These are phyloP conservation scores for Cotesia chilonis DNA, from an alignment of 1,140 invertebrate genomes.

Conservation along the genomic window DNA sequence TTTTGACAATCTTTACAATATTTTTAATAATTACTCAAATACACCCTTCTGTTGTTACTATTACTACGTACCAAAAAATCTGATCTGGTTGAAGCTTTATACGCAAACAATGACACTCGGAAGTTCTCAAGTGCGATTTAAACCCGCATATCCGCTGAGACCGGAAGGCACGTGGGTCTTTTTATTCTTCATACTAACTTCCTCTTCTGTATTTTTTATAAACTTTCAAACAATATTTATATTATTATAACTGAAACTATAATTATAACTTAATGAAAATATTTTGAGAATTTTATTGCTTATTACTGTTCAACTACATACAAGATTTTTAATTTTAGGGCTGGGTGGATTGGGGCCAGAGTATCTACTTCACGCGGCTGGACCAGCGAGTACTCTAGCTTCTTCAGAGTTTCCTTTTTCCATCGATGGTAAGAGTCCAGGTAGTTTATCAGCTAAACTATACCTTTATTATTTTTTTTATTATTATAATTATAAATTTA, in stretches of 20 bases:
- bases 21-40: no score
- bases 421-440: constrained; percentile 74
- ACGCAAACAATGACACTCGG: no score
- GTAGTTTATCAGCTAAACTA: neutral
- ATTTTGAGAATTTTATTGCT: no score
- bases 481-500: no score
- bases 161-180: constrained; percentile 4
- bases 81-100: no score
- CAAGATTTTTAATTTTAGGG: constrained; percentile 65
- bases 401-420: constrained; percentile 82
- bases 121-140: no score
- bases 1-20: no score
- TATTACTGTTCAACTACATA: no score
- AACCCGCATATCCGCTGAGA: no score
- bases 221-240: constrained; percentile 1
- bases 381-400: constrained; percentile 77
- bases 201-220: neutral
- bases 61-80: no score
- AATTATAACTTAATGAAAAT: no score
- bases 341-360: constrained; percentile 74
- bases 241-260: neutral
- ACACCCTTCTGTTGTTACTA: no score
- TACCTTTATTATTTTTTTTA: neutral
- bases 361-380: constrained; percentile 80
- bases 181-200: constrained; percentile 19